Base-by-base conservation (phyloP, 2,888 invertebrate species). In the Acrocera orbiculus region DNA sequence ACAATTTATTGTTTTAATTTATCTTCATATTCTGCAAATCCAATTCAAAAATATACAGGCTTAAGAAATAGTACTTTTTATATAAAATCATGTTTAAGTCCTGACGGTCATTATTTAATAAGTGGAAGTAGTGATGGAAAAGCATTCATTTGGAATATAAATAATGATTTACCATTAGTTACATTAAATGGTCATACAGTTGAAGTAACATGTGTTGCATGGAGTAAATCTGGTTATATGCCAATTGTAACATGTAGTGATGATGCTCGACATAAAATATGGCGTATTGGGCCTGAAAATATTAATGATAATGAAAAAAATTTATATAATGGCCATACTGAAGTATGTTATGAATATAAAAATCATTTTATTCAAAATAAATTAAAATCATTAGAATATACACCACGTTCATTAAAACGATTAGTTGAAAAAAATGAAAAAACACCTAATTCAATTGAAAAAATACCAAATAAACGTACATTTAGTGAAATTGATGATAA, bases 111-210 rank as follows among this genome's bases (percentile, higher is more conserved):
- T 40, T 90, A 83, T 58, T 61, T 92, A 16, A 64, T 85, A 1
- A 85, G 85, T 54, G 90, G 90, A n/a, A 87, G 87, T 45, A 80
- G 80, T 47, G 85, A 87, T 58, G 75, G 78, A 44, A 66, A 71
- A 46, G 89, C 86, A 0, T 89, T 87, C 51, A 73, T 92, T 34
- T 92, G 90, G 89, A 75, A 73, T 52, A 67, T 76, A 2, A 64
- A 66, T 10, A 57, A 61, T 42, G 62, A 76, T 0, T 19, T 19
- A 19, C 83, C 86, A 1, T 54, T 85, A 8, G 70, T 77, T 14
- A 65, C 67, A 32, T 62, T 90, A 4, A 61, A 64, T 2, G 87
- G 86, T 0, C 89, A 90, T 51, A 63, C 69, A 27, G 80, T 79
- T 7, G 90, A 90, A 63, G 89, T 90, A 0, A 85, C 86, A 1